These are phyloP conservation scores for Napeogenes sylphis DNA, from an alignment of 2,888 invertebrate species.

Conservation along the genomic window DNA sequence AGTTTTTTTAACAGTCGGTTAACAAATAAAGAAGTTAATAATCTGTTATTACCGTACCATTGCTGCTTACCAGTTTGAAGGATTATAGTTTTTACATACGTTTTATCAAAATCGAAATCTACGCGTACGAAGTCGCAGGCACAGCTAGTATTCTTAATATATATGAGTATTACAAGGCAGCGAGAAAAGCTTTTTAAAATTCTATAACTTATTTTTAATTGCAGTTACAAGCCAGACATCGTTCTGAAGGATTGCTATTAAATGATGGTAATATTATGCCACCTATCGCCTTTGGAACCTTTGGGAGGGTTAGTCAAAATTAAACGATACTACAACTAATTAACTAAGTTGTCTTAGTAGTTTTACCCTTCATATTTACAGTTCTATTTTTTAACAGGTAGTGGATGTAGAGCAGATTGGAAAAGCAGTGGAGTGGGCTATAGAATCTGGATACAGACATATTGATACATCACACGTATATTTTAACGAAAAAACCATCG, in stretches of 20 bases:
- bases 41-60: too few relatives aligned
- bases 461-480: conserved; percentile 80
- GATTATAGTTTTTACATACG: too few relatives aligned
- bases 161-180: too few relatives aligned
- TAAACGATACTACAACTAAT: neutral
- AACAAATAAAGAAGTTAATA: too few relatives aligned
- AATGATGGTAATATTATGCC: conserved; percentile 4
- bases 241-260: neutral
- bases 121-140: too few relatives aligned
- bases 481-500: conserved; percentile 75
- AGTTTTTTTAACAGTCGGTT: too few relatives aligned
- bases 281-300: conserved; percentile 53
- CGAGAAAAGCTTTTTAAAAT: too few relatives aligned
- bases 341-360: too few relatives aligned
- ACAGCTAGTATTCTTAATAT: too few relatives aligned
- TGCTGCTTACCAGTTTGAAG: too few relatives aligned
- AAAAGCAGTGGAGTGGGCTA: conserved; percentile 65
- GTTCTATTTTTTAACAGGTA: neutral
- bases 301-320: conserved; percentile 27
- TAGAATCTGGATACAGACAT: conserved; percentile 79
- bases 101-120: too few relatives aligned
- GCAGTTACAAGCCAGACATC: neutral
- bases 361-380: too few relatives aligned
- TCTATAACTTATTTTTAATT: neutral
- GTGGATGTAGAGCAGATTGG: conserved; percentile 2